Evolutionary conservation across 2,797 vertebrate species (phyloP).

Genomic region (Alauda arvensis): DNA sequence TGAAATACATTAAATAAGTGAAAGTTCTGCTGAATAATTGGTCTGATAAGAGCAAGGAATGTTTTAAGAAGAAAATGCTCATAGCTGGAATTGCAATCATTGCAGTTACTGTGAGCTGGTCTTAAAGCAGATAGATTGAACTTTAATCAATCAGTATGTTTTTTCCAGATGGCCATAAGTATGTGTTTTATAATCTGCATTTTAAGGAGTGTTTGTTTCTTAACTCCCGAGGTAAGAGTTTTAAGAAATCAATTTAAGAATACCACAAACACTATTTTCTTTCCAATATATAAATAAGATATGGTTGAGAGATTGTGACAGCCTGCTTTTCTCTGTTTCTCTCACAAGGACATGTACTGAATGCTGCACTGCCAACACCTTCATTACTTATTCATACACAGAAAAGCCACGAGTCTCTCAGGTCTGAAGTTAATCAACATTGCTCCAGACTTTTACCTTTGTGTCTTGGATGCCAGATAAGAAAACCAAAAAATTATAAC

Average conservation of each 20-base stretch:
- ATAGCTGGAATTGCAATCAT: conserved; percentile 61
- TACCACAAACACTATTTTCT: conserved; percentile 11
- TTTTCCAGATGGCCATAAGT: conserved; percentile 68
- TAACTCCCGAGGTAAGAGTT: conserved; percentile 41
- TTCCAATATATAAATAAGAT: background rate
- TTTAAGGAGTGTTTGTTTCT: conserved; percentile 50
- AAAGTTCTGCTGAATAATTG: conserved; percentile 59
- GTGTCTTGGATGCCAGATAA: background rate
- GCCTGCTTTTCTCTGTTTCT: conserved; percentile 13
- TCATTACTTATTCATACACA: background rate
- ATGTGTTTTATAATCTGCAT: conserved; percentile 47
- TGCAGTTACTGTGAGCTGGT: conserved; percentile 58
- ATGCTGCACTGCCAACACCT: background rate
- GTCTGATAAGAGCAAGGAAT: conserved; percentile 49
- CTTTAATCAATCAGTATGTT: conserved; percentile 64
- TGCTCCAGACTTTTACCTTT: background rate
- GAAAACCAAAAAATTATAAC: background rate
- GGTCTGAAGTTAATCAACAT: background rate
- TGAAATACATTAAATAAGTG: conserved; percentile 59
- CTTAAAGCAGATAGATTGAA: conserved; percentile 63
- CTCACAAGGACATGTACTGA: background rate
- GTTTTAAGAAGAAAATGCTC: conserved; percentile 59
- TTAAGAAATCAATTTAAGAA: conserved; percentile 40
- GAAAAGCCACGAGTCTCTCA: background rate
- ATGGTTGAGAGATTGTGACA: background rate